Base-by-base conservation (phyloP, 2,797 vertebrate species). In the Sebastes itinus region DNA sequence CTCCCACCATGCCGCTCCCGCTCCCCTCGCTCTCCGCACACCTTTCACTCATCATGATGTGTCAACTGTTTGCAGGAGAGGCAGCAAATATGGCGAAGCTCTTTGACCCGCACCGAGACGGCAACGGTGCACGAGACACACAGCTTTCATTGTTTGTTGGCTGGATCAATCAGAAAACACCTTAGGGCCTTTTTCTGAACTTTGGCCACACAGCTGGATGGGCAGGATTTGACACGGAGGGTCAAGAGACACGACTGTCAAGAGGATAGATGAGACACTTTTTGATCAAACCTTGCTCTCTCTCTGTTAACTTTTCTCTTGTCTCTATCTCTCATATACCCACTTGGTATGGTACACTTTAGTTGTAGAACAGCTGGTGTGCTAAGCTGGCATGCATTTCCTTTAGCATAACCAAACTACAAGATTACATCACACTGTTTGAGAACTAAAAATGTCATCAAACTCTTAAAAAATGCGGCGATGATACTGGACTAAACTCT, bases 31-130 rank as follows among this genome's bases (percentile, higher is more conserved):
- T 78, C 82, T 80, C 82, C 32, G 70, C 78, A 73, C 92, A 91
- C 91, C 91, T 93, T 93, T 94, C 89, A 91, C 93, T 93, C 92
- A 90, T 92, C 91, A 89, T 42, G 72, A 90, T 91, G 88, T 89
- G 94, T 95, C 94, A 94, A 95, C 92, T 92, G 94, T 95, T 95
- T 95, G 94, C 87, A 60, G 73, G 92, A 91, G 87, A 83, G 88
- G 84, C 86, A 88, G 85, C 90, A 88, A 85, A 85, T 88, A 84
- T 67, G 81, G 72, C 76, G 22, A 49, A 38, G 74, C 86, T 90
- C 90, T 95, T 92, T 95, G 94, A 95, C 94, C 94, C 69, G 68
- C 63, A 49, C 79, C 67, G 18, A 86, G 81, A 85, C 75, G 84
- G 83, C 78, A 68, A 63, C 13, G 67, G 74, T 33, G 80, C 78